Evolutionary conservation across 1,140 invertebrate species (phyloP), one percentile per base, ranked within the genome.

Genomic region (Panagrolaimus sp.): DNA sequence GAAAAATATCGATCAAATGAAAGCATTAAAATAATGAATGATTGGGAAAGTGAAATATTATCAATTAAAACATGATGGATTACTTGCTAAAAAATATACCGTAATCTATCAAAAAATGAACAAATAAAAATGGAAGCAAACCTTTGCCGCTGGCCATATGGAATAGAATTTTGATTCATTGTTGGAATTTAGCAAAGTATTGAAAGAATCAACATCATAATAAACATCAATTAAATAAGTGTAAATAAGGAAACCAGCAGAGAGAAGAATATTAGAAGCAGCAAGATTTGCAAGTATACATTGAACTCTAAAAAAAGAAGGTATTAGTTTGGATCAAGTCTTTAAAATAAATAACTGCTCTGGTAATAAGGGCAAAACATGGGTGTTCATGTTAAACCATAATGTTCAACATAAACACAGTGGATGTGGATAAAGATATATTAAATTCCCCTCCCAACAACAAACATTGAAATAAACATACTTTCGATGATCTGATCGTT

Each of bases 151-250:
- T 26, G 64, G 71, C 74, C 73, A 75, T 10, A 76, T 32, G 52
- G 45, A 58, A 24, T 24, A 43, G 24, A 75, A 67, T 46, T 46
- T 43, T 28, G 67, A 38, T 21, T 46, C n/a, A 26, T 52, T 52
- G 63, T 66, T 75, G 17, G 77, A 47, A n/a, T 28, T 43, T 14
- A 75, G 28, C 28, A 75, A 55, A 2, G 69, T 76, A 26, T 76
- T 48, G 28, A 75, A 75, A 3, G 73, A 75, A 58, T 75, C 73
- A 14, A 75, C 73, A 44, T 75, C 70, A 47, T 75, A 73, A 44
- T 75, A 76, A 63, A 75, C 47, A 58, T 77, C 74, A 26, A 77
- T 46, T 48, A 75, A 68, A 63, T 77, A 74, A 9, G 73, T 67
- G 43, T 75, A 77, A 55, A 77, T 52, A 12, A 75, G 21, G 17